Evolutionary conservation across 2,888 invertebrate genomes (phyloP).

Genomic region (Drosophila gaucha): DNA sequence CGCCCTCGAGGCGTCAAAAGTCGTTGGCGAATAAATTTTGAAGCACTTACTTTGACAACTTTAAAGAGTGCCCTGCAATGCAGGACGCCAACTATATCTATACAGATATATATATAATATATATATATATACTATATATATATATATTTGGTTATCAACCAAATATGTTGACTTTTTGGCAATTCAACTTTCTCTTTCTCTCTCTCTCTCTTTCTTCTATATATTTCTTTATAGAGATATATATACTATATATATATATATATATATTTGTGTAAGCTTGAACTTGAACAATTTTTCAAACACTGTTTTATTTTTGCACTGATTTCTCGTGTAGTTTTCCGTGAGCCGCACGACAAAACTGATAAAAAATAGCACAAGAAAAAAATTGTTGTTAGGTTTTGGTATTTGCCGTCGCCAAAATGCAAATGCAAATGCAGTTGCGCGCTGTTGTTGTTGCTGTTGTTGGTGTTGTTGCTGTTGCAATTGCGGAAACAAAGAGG

Average conservation of each 20-base stretch:
- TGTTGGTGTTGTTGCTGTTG: no score
- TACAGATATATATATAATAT: slow-evolving; percentile 22
- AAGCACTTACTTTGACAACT: slow-evolving; percentile 81
- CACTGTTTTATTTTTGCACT: slow-evolving; percentile 50
- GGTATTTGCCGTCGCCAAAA: slow-evolving; percentile 28
- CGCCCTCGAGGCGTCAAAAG: slow-evolving; percentile 87
- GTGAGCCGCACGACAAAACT: slow-evolving; percentile 56
- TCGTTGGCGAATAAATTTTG: slow-evolving; percentile 85
- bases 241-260: slow-evolving; percentile 4
- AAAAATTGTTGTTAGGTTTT: slow-evolving; percentile 40
- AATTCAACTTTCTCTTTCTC: slow-evolving; percentile 18
- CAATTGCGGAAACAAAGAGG: slow-evolving; percentile 5
- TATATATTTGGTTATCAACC: slow-evolving; percentile 11
- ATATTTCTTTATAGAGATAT: neutral
- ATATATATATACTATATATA: slow-evolving; percentile 9
- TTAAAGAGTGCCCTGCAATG: slow-evolving; percentile 74
- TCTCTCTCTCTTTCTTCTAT: slow-evolving; percentile 14
- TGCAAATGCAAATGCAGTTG: slow-evolving; percentile 5
- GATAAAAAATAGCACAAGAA: slow-evolving; percentile 69
- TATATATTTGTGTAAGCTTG: neutral
- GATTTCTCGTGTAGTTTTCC: slow-evolving; percentile 39
- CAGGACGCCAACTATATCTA: slow-evolving; percentile 68
- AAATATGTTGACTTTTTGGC: slow-evolving; percentile 32
- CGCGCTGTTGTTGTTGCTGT: neutral
- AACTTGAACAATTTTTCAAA: slow-evolving; percentile 31